Base-by-base conservation (phyloP, 2,113 vertebrate genomes). In the Scolopax mira region DNA sequence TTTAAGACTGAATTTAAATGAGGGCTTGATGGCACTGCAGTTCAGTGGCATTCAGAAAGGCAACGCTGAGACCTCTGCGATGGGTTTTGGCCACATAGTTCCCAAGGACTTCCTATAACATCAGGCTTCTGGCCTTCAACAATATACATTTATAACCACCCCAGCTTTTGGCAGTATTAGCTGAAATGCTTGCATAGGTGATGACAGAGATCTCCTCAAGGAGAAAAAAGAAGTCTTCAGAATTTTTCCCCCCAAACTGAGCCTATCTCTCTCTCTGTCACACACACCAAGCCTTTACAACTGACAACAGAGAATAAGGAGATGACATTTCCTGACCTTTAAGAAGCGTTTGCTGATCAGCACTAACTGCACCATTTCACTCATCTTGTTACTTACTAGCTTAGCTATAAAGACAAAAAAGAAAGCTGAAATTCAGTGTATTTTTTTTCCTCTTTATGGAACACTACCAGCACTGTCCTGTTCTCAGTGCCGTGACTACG, bases 321-420 rank as follows among this genome's bases (percentile, higher is more conserved):
- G 52, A 69, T 64, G 85, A 60, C 60, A 91, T 88, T 88, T 88
- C 35, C 75, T 90, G 85, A 90, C 90, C 92, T 96, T 96, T 92
- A 92, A 90, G 79, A 83, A 67, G 17, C 25, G 0, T 35, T 96
- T 3, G 0, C 69, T 84, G 57, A 90, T 94, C 71, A 94, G 66
- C 60, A 78, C 22, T 91, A 80, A 58, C 71, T 48, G 46, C 16
- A 51, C 39, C 12, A n/a, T 77, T 91, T 93, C 27, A 42, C 41
- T 88, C 72, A 42, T 51, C 42, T 44, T 62, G 23, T 73, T 91
- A 69, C 57, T 69, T 79, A 77, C 33, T 21, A 39, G 42, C 52
- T 85, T 77, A 82, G n/a, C n/a, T 77, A 39, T 16, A 23, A 89
- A 82, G 4, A 30, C 41, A 54, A 78, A 72, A 49, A 33, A 42